Evolutionary conservation across 2,888 invertebrate genomes (phyloP).

Genomic region (Pyrgus malvae): DNA sequence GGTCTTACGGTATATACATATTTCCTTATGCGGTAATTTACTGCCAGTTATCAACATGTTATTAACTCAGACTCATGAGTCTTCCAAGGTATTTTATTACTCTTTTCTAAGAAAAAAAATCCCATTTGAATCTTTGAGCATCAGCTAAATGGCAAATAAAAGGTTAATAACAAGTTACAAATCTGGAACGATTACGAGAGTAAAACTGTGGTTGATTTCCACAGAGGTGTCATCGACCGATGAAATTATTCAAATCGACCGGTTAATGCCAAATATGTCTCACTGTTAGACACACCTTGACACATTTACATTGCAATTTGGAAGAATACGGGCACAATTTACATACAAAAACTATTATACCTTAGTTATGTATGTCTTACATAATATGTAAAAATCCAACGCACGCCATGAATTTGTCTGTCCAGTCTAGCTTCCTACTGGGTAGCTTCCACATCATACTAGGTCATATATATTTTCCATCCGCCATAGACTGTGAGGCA

Average conservation of each 20-base stretch:
- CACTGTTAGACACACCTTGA: conserved; percentile 16
- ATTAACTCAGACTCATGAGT: no score
- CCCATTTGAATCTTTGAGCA: no score
- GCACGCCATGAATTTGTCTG: background rate
- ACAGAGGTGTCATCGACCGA: conserved; percentile 9
- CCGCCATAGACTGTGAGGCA: conserved; percentile 3
- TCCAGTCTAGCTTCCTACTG: background rate
- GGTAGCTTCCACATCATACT: background rate
- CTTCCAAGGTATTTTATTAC: no score
- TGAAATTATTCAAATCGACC: conserved; percentile 14
- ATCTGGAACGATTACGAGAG: no score
- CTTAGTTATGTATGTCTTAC: conserved; percentile 3
- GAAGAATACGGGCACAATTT: background rate
- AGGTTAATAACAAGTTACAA: no score
- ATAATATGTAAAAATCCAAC: conserved; percentile 13
- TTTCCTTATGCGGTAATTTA: no score
- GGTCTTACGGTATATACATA: no score
- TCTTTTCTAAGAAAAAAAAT: no score
- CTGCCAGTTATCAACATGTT: no score
- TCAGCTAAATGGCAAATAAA: no score
- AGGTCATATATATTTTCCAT: background rate
- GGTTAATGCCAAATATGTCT: background rate
- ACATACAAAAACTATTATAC: conserved; percentile 11
- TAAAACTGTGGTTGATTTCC: no score
- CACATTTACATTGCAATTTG: conserved; percentile 5